Conservation (phyloP, 35 echinoderm and acorn worm genomes). For the Lytechinus variegatus region DNA sequence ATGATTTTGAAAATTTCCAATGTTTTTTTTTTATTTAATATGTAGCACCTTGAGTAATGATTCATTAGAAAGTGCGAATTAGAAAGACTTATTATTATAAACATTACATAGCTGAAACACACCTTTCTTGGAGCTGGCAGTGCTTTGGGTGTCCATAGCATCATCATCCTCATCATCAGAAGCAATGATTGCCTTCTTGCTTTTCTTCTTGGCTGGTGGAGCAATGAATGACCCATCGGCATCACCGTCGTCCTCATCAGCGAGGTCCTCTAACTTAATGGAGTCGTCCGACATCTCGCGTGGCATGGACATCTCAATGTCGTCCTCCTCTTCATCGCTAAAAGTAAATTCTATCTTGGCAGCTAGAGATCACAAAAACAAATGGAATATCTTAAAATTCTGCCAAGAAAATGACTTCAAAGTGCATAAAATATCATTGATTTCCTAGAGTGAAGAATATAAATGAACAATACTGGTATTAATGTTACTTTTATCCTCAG, state of each 20-base stretch:
- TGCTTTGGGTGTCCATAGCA: slow-evolving; percentile 22
- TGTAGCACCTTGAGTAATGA: no score
- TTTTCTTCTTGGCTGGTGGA: slow-evolving; percentile 43
- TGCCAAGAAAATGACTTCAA: no score
- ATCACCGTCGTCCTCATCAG: slow-evolving; percentile 8
- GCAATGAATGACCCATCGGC: slow-evolving; percentile 49
- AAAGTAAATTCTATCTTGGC: slow-evolving; percentile 49
- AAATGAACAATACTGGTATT: no score
- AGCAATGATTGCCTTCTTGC: background rate
- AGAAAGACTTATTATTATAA: no score
- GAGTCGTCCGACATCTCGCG: slow-evolving; percentile 11
- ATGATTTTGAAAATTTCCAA: no score
- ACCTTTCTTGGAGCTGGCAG: slow-evolving; percentile 19
- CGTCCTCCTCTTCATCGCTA: slow-evolving; percentile 54
- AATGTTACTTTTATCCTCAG: no score
- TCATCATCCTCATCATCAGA: background rate
- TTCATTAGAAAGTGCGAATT: no score
- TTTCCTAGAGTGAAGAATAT: no score
- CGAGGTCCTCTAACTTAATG: slow-evolving; percentile 49
- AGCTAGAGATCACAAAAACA: background rate
- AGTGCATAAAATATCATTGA: no score
- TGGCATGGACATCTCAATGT: slow-evolving; percentile 59
- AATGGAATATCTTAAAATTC: no score
- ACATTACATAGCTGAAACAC: background rate
- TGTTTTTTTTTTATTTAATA: no score